Evolutionary conservation across 2,888 invertebrate species (phyloP).

Genomic region (Philereme vetulata): DNA sequence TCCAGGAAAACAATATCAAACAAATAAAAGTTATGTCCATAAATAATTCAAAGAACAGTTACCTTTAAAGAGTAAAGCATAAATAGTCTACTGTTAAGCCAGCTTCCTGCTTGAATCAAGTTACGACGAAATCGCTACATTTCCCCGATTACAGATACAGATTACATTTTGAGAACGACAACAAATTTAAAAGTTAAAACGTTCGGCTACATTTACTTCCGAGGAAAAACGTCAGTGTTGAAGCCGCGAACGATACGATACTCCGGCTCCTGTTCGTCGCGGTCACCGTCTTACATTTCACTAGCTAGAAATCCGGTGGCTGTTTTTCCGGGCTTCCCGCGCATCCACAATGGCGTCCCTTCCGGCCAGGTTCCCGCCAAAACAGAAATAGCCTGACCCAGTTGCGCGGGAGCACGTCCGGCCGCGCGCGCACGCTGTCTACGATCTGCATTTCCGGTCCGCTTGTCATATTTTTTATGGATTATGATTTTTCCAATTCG

Average conservation of each 20-base stretch:
- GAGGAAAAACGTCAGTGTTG: constrained; percentile 57
- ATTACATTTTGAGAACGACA: constrained; percentile 53
- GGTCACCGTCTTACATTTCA: constrained; percentile 71
- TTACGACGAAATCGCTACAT: constrained; percentile 58
- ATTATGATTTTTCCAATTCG: constrained; percentile 68
- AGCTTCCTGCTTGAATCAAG: constrained; percentile 55
- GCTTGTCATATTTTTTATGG: constrained; percentile 75
- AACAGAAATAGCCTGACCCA: constrained; percentile 83
- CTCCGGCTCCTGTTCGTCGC: constrained; percentile 58
- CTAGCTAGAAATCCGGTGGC: constrained; percentile 78
- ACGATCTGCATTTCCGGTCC: constrained; percentile 80
- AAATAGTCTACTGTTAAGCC: constrained; percentile 43
- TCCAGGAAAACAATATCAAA: background rate
- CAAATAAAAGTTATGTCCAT: constrained; percentile 39
- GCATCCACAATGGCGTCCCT: constrained; percentile 81
- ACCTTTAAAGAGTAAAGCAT: constrained; percentile 50
- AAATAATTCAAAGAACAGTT: constrained; percentile 49
- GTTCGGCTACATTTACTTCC: constrained; percentile 65
- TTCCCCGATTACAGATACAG: constrained; percentile 52
- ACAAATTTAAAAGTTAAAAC: constrained; percentile 55
- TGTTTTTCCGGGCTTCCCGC: constrained; percentile 81
- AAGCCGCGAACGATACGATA: constrained; percentile 56
- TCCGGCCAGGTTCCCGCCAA: constrained; percentile 84
- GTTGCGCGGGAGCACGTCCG: constrained; percentile 76
- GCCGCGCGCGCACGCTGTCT: constrained; percentile 61